phyloP scores from a whole-genome alignment of 2,797 vertebrate genomes.

The Pelobates cultripes region DNA sequence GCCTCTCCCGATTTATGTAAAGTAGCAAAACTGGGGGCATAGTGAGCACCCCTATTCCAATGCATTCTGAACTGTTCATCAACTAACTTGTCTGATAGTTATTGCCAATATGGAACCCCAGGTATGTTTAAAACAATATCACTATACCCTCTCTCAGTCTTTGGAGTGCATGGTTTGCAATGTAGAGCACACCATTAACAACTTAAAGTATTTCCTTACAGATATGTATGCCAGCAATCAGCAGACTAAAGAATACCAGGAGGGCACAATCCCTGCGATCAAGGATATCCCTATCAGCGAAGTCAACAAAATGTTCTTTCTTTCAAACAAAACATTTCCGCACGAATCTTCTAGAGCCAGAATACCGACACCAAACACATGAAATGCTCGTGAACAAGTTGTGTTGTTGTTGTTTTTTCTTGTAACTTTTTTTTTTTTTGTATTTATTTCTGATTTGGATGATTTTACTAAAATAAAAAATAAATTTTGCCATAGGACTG shows the following conservation, averaged over 20 bases:
- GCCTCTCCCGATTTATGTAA: no score
- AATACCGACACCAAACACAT: background rate
- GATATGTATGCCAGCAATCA: constrained; percentile 85
- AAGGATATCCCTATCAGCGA: constrained; percentile 87
- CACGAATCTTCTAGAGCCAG: background rate
- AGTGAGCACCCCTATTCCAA: no score
- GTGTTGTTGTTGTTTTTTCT: background rate
- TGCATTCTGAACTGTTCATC: no score
- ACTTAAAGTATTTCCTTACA: constrained; percentile 57
- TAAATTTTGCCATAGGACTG: no score
- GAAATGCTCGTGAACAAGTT: background rate
- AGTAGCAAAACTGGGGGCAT: no score
- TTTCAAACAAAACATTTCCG: constrained; percentile 60
- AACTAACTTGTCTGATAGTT: no score
- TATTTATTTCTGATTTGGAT: background rate
- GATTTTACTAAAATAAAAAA: no score
- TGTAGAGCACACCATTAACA: no score
- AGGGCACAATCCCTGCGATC: constrained; percentile 82
- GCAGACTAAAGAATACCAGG: constrained; percentile 67
- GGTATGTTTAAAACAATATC: no score
- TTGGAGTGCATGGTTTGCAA: no score
- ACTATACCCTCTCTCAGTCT: no score
- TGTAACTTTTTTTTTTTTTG: background rate
- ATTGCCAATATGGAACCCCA: no score
- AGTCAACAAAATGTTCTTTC: constrained; percentile 87